A percentile compares a stretch with the other conserved stretches of the same genome.
Conservation (phyloP, 2,797 vertebrate species). For the Pseudomugil gertrudae region DNA sequence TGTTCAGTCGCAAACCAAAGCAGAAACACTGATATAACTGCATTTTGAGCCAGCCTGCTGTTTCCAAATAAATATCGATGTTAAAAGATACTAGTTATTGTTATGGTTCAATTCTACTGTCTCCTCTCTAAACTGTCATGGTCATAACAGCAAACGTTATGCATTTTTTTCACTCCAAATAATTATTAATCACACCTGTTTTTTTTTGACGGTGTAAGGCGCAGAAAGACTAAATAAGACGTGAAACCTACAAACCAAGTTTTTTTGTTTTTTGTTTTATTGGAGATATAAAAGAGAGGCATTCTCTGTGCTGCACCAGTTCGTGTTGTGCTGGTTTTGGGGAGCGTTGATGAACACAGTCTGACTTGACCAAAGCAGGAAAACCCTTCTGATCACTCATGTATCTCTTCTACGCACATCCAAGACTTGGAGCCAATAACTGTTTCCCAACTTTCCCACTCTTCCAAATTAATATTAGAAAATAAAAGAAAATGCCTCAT, state of each 20-base stretch:
- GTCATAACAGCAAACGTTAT: conserved; percentile 1
- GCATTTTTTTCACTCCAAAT: conserved; percentile 20
- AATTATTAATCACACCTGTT: conserved; percentile 25
- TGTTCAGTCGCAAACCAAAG: conserved; percentile 61
- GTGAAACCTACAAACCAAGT: neutral
- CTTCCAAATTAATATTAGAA: conserved; percentile 64
- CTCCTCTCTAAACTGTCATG: neutral
- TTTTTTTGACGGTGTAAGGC: conserved; percentile 20
- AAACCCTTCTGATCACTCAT: conserved; percentile 21
- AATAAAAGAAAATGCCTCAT: conserved; percentile 73
- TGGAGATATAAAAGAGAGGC: neutral
- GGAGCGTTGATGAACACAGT: conserved; percentile 3
- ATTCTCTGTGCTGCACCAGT: conserved; percentile 2
- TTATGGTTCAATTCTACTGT: conserved; percentile 15
- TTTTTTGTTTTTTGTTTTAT: neutral
- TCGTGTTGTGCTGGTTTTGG: conserved; percentile 1
- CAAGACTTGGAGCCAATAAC: conserved; percentile 50
- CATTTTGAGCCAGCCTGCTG: conserved; percentile 13
- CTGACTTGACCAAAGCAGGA: conserved; percentile 13
- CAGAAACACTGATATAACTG: conserved; percentile 15
- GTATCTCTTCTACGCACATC: conserved; percentile 35
- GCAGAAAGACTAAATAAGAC: neutral
- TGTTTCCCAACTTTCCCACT: conserved; percentile 51
- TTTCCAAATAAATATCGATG: conserved; percentile 19
- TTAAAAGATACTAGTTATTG: conserved; percentile 8